A percentile compares a stretch with the other conserved stretches of the same genome.
These are phyloP conservation scores for Sterna hirundo DNA, from an alignment of 2,113 vertebrate species.

Conservation along the genomic window DNA sequence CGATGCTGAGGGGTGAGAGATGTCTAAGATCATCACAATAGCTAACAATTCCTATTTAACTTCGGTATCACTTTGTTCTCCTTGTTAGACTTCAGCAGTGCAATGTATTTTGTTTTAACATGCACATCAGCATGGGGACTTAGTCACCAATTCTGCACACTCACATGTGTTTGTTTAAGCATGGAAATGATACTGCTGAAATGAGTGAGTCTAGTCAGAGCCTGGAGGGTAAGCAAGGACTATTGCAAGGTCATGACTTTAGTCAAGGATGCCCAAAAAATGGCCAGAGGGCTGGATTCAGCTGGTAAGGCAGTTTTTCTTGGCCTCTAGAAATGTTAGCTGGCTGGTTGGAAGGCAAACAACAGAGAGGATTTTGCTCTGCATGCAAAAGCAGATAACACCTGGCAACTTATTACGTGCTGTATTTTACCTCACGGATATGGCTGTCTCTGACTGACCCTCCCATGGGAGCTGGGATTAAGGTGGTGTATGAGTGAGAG, in stretches of 20 bases:
- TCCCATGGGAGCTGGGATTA: background rate
- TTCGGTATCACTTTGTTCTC: background rate
- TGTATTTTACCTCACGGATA: background rate
- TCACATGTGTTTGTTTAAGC: background rate
- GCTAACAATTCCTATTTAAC: background rate
- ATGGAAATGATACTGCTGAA: background rate
- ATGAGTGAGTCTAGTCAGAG: background rate
- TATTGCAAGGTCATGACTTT: background rate
- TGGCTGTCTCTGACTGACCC: background rate
- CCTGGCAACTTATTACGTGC: background rate
- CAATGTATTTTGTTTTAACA: background rate
- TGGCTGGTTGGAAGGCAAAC: background rate
- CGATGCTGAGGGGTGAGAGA: background rate
- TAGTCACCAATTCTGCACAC: background rate
- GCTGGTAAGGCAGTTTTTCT: background rate
- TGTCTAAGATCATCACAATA: background rate
- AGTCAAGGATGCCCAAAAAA: background rate
- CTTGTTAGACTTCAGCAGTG: accelerated
- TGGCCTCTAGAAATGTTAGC: background rate
- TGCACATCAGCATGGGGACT: background rate
- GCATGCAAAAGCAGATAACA: background rate
- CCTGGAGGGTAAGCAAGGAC: background rate
- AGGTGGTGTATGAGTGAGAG: background rate
- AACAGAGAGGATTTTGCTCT: background rate
- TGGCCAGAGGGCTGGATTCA: background rate